Base-by-base conservation (phyloP, 2,113 vertebrate genomes). In the Scopus umbretta region DNA sequence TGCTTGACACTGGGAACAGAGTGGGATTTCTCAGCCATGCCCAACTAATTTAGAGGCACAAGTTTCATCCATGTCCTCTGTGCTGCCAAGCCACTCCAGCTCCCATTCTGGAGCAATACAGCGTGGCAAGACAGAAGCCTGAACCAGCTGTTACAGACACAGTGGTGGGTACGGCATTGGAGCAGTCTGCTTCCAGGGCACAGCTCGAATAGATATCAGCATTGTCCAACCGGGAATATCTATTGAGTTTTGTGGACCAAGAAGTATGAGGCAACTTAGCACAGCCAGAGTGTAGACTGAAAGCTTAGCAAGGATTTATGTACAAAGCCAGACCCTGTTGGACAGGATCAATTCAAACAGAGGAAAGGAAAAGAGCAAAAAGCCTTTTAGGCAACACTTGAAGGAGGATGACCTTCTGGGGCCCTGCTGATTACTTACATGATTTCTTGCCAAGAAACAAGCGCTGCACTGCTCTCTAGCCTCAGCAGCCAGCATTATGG, bases 371-470 rank as follows among this genome's bases (percentile, higher is more conserved):
- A 94, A 83, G 61, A 91, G 52, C 76, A 92, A 85, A 82, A 96
- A 88, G 62, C 76, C 88, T 96, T 96, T 95, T 81, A 96, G 88
- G 91, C 58, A 92, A 76, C 84, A 80, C 86, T 90, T 78, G 74
- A 86, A 96, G 75, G 75, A 95, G 40, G 63, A 84, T 92, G 89
- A 96, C 91, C 95, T 95, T 96, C 76, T 89, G 92, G 61, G 84
- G 96, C 90, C 95, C 53, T 90, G 55, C 87, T 82, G 85, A 95
- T 92, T 96, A 93, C 93, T 94, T 94, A 93, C 90, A 91, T 92
- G 90, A 92, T 96, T 96, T 87, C 92, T 94, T 95, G 76, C 92
- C 86, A 91, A 93, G 85, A 94, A 95, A 95, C 84, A 95, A 95
- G 75, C 26, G n/a, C 82, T 84, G 66, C 61, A 65, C 20, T 70